A percentile compares a stretch with the other conserved stretches of the same genome.
phyloP scores from a whole-genome alignment of 2,113 vertebrate species.

The Mohoua ochrocephala region DNA sequence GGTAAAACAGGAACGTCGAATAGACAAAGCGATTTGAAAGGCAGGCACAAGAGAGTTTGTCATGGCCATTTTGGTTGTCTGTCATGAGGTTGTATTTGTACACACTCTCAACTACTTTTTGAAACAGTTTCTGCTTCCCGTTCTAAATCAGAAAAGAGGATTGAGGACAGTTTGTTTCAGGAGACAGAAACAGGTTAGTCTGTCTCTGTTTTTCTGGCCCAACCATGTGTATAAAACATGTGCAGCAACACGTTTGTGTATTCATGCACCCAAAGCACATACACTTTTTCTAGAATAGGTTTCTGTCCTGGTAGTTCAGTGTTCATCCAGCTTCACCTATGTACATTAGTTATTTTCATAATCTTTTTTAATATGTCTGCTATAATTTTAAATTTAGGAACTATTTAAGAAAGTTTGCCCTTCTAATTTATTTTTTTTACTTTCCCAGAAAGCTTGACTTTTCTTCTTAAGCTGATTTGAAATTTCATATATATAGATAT shows the following conservation, averaged over 20 bases:
- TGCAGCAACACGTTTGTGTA: background rate
- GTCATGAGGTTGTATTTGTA: background rate
- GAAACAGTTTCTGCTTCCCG: background rate
- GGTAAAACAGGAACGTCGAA: background rate
- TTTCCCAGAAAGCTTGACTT: background rate
- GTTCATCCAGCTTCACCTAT: background rate
- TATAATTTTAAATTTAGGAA: background rate
- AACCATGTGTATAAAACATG: background rate
- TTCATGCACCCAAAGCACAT: background rate
- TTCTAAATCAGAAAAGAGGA: background rate
- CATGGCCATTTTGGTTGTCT: background rate
- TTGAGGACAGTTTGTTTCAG: background rate
- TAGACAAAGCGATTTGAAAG: background rate
- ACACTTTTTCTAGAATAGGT: background rate
- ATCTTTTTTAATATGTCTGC: background rate
- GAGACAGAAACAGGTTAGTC: background rate
- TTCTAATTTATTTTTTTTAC: background rate
- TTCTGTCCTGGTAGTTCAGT: background rate
- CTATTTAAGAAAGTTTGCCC: background rate
- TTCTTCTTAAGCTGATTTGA: background rate
- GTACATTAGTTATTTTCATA: background rate
- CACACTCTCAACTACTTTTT: background rate
- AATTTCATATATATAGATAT: background rate
- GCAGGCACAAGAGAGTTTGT: background rate
- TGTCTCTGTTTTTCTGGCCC: background rate